Conservation (phyloP, 2,113 vertebrate genomes). For the Cinclus mexicanus region DNA sequence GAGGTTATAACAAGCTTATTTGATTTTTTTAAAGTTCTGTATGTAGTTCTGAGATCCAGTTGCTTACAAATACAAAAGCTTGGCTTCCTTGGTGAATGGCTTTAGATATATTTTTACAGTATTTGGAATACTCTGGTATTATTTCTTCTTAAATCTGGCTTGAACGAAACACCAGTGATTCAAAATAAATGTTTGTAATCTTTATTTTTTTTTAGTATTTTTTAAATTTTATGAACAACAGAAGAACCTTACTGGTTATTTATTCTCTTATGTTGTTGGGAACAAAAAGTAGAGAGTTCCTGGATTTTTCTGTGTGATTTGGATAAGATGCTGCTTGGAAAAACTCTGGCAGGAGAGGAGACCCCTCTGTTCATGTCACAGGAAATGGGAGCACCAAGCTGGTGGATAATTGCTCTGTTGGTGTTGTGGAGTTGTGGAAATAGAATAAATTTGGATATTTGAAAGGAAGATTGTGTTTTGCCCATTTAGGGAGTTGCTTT, state of each 20-base stretch:
- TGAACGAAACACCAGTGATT: background rate
- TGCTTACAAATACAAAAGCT: conserved; percentile 22
- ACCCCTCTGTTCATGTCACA: background rate
- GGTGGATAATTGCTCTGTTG: background rate
- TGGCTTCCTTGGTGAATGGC: background rate
- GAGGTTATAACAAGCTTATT: background rate
- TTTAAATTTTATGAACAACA: background rate
- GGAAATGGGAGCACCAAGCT: background rate
- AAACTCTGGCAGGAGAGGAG: background rate
- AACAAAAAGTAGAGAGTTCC: background rate
- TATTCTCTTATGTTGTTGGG: background rate
- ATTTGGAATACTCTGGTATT: background rate
- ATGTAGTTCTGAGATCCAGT: background rate
- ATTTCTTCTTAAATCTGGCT: background rate
- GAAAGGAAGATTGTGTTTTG: background rate
- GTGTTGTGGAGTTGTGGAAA: background rate
- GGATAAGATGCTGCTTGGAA: background rate
- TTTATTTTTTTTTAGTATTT: background rate
- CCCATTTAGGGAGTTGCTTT: background rate
- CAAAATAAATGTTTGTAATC: background rate
- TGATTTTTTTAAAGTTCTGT: background rate
- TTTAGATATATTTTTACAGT: background rate
- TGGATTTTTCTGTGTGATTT: background rate
- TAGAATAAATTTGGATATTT: background rate
- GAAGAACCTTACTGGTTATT: background rate